Evolutionary conservation across 2,797 vertebrate genomes (phyloP).

Genomic region (Tangara arthus): DNA sequence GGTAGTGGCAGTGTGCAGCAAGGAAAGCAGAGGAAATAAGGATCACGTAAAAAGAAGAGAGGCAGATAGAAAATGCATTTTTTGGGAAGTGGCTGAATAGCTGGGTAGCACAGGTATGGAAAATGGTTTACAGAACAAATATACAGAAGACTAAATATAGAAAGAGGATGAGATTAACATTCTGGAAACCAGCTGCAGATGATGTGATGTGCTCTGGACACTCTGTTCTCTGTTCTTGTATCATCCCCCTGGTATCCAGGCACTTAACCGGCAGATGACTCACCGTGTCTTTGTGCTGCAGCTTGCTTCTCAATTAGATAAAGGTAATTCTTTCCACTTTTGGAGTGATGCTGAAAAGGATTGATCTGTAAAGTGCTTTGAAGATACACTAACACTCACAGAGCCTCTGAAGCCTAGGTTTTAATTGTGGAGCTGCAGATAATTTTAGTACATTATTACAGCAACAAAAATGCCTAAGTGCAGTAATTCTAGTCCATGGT

Average conservation of each 20-base stretch:
- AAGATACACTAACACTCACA: neutral
- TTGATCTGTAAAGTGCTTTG: conserved; percentile 8
- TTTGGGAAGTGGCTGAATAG: neutral
- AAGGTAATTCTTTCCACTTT: conserved; percentile 30
- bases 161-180: conserved; percentile 23
- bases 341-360: neutral
- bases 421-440: neutral
- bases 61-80: neutral
- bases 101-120: neutral
- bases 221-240: conserved; percentile 36
- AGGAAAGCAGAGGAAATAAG: neutral
- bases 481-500: neutral
- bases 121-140: conserved; percentile 12
- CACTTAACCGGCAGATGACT: conserved; percentile 52
- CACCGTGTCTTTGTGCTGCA: conserved; percentile 32
- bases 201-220: conserved; percentile 38
- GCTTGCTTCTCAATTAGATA: conserved; percentile 25
- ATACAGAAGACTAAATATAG: conserved; percentile 40
- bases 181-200: conserved; percentile 29
- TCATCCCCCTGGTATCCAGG: conserved; percentile 27
- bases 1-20: neutral
- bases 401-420: neutral
- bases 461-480: neutral
- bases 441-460: neutral
- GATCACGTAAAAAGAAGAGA: neutral